Evolutionary conservation across 2,113 vertebrate genomes (phyloP).

Genomic region (Gambusia affinis): DNA sequence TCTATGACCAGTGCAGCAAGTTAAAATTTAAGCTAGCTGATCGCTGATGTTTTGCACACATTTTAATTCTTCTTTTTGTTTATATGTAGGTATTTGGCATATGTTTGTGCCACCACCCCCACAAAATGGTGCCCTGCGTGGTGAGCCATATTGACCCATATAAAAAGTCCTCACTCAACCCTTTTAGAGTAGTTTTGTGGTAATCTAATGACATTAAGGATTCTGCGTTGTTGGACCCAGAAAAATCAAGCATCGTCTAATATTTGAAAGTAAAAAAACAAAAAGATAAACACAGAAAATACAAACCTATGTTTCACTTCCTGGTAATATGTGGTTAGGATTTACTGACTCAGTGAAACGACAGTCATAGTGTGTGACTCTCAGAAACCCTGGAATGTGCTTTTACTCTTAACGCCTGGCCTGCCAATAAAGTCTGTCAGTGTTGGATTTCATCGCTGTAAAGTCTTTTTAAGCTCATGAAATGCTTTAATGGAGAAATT

Average conservation of each 20-base stretch:
- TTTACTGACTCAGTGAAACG: background rate
- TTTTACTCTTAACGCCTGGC: background rate
- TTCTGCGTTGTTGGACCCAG: background rate
- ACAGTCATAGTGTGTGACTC: background rate
- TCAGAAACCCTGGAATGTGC: background rate
- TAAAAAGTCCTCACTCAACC: no score
- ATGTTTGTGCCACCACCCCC: no score
- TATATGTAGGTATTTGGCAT: no score
- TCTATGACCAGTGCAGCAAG: no score
- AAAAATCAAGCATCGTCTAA: background rate
- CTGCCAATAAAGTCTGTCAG: background rate
- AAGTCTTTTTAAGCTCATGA: background rate
- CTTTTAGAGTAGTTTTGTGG: background rate
- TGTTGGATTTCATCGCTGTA: background rate
- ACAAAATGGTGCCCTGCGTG: no score
- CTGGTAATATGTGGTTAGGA: background rate
- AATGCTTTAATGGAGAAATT: slow-evolving; percentile 10
- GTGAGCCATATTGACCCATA: no score
- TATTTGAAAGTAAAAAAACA: background rate
- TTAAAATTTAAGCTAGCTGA: no score
- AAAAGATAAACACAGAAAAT: background rate
- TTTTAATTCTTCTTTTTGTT: no score
- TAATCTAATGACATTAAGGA: background rate
- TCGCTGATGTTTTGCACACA: no score
- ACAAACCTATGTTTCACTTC: background rate